These are phyloP conservation scores for Puma concolor DNA, from an alignment of 2,113 vertebrate species.

Conservation along the genomic window DNA sequence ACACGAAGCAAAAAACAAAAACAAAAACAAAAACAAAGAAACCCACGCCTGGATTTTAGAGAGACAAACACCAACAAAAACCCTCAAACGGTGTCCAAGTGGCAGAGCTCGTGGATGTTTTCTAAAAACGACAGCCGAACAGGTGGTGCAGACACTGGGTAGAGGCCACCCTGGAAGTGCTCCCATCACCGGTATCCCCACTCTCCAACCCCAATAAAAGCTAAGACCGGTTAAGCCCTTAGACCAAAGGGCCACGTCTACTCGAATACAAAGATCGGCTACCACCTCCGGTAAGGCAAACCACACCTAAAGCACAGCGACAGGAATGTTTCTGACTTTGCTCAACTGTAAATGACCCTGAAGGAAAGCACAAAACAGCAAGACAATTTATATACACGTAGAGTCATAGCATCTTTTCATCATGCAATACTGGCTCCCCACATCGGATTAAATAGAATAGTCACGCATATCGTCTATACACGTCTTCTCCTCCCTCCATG, in stretches of 20 bases:
- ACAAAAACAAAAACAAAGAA: too few species aligned
- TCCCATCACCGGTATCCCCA: fast-evolving
- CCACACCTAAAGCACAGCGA: neutral
- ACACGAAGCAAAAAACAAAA: neutral
- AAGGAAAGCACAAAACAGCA: neutral
- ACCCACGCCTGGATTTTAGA: neutral
- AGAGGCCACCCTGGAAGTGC: neutral
- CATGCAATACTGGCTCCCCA: slow-evolving; percentile 83
- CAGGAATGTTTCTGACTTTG: neutral
- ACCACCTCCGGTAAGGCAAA: slow-evolving; percentile 3
- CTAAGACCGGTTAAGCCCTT: slow-evolving; percentile 46
- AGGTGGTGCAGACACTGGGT: neutral
- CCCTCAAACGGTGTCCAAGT: neutral
- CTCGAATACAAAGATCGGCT: neutral
- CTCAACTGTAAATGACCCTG: neutral
- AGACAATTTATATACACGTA: neutral
- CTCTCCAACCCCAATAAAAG: neutral
- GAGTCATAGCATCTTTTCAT: slow-evolving; percentile 51
- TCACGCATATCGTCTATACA: slow-evolving; percentile 82
- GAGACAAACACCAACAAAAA: neutral
- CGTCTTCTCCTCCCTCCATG: slow-evolving; percentile 76
- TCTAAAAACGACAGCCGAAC: neutral
- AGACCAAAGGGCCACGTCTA: slow-evolving; percentile 63
- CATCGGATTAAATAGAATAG: slow-evolving; percentile 87
- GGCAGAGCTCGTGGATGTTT: neutral